phyloP scores from a whole-genome alignment of 2,888 invertebrate species.

The Clivina fossor region DNA sequence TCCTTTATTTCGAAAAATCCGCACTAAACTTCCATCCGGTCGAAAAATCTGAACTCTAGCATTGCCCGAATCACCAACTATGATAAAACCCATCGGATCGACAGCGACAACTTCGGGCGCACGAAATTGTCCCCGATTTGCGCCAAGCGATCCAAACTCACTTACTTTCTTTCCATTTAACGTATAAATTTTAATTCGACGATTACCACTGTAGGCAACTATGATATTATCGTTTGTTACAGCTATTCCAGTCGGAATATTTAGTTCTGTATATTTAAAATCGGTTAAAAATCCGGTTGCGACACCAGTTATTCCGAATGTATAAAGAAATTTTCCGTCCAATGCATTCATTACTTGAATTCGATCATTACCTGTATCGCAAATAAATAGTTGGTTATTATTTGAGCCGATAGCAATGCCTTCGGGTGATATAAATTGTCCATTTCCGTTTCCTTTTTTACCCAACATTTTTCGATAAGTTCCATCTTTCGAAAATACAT shows the following conservation, averaged over 20 bases:
- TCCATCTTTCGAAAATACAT: conserved; percentile 68
- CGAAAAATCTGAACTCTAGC: conserved; percentile 75
- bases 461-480: conserved; percentile 63
- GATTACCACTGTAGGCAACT: conserved; percentile 73
- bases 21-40: conserved; percentile 67
- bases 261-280: conserved; percentile 59
- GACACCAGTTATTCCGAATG: conserved; percentile 58
- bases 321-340: conserved; percentile 62
- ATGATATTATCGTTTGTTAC: conserved; percentile 57
- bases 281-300: conserved; percentile 42
- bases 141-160: conserved; percentile 69
- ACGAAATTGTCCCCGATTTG: conserved; percentile 68
- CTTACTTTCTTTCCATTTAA: conserved; percentile 59
- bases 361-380: conserved; percentile 78
- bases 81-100: conserved; percentile 71
- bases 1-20: conserved; percentile 63
- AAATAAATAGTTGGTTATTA: conserved; percentile 68
- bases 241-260: conserved; percentile 72
- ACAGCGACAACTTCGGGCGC: conserved; percentile 73
- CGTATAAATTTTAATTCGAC: conserved; percentile 65
- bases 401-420: conserved; percentile 64
- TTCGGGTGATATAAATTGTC: conserved; percentile 71
- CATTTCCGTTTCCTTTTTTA: conserved; percentile 64
- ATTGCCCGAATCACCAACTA: conserved; percentile 80
- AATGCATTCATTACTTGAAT: conserved; percentile 61